phyloP scores from a whole-genome alignment of 2,113 vertebrate genomes.

The Xiphophorus hellerii region DNA sequence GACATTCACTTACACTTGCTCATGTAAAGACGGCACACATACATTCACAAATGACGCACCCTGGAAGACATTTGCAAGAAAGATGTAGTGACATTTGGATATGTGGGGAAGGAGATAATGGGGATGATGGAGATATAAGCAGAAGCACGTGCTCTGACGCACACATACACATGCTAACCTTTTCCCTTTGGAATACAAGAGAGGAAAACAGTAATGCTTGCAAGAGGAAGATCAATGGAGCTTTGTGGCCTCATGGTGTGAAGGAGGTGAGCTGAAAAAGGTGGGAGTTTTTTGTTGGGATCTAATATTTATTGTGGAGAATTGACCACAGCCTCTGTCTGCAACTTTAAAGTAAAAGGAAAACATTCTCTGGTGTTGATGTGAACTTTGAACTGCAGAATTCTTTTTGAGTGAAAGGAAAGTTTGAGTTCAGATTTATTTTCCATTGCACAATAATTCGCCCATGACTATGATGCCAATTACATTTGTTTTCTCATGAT shows the following conservation, averaged over 20 bases:
- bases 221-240: constrained; percentile 70
- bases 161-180: constrained; percentile 69
- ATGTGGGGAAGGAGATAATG: constrained; percentile 74
- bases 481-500: background rate
- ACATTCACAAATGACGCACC: constrained; percentile 43
- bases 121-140: constrained; percentile 75
- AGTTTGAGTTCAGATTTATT: constrained; percentile 3
- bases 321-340: constrained; percentile 42
- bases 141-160: constrained; percentile 57
- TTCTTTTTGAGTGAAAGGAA: constrained; percentile 7
- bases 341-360: constrained; percentile 14
- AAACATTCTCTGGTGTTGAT: constrained; percentile 10
- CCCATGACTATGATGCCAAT: background rate
- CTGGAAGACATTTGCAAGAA: constrained; percentile 75
- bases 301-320: constrained; percentile 50
- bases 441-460: constrained; percentile 2
- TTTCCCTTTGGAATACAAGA: constrained; percentile 69
- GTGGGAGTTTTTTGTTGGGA: constrained; percentile 49
- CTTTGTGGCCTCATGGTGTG: constrained; percentile 74
- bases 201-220: constrained; percentile 70
- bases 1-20: constrained; percentile 9
- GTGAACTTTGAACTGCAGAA: constrained; percentile 17
- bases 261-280: constrained; percentile 63
- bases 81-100: constrained; percentile 79
- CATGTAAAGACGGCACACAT: constrained; percentile 38